phyloP scores from a whole-genome alignment of 2,113 vertebrate genomes.

The Indicator indicator region DNA sequence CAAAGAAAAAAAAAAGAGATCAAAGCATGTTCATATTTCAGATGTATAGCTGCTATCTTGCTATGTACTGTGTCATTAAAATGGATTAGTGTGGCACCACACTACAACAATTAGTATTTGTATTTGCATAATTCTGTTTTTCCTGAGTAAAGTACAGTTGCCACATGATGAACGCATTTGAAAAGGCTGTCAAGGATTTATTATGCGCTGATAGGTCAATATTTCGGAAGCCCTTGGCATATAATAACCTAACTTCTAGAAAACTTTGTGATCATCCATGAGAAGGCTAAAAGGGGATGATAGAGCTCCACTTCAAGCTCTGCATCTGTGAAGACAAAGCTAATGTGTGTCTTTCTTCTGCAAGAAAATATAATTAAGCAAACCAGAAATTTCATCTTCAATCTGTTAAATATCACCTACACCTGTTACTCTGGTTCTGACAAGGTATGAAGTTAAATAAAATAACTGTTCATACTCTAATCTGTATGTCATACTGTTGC shows the following conservation, averaged over 20 bases:
- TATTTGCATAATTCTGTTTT: neutral
- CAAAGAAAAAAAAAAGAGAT: neutral
- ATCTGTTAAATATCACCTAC: neutral
- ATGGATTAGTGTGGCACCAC: neutral
- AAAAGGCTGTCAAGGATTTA: neutral
- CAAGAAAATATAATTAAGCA: neutral
- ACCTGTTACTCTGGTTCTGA: neutral
- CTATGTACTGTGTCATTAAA: neutral
- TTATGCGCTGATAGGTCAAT: neutral
- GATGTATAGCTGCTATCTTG: neutral
- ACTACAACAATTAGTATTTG: neutral
- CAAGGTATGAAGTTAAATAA: neutral
- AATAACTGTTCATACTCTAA: neutral
- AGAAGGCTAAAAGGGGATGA: neutral
- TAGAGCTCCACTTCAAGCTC: neutral
- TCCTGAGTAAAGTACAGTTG: neutral
- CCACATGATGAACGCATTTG: neutral
- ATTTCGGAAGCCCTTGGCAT: neutral
- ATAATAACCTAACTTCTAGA: neutral
- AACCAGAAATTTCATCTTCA: neutral
- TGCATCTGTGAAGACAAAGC: neutral
- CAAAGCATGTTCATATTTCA: neutral
- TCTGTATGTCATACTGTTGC: neutral
- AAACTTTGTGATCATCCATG: neutral
- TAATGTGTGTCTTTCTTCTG: neutral